Base-by-base conservation (phyloP, 2,888 invertebrate genomes). In the Eristalis tenax region DNA sequence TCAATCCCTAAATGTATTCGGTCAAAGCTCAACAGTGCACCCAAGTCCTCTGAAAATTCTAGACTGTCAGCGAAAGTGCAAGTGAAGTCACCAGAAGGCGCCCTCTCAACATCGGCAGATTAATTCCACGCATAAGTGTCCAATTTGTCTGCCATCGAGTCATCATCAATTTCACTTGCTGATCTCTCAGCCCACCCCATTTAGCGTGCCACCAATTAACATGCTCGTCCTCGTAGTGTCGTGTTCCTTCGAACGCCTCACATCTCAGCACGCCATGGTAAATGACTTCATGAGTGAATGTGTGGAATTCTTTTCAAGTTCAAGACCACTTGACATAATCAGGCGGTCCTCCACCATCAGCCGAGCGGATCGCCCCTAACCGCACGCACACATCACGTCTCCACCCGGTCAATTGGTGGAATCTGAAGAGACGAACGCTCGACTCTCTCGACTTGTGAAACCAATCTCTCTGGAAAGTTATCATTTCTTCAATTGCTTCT, bases 271-370 rank as follows among this genome's bases (percentile, higher is more conserved):
- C 4, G 15, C 43, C 43, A n/a, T 35, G 8, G 2, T 1, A n/a
- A 18, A 50, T 50, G 50, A 50, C 50, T 50, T 50, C 50, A 50
- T 43, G 43, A 79, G 71, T 59, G 65, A 28, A 43, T 66, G 43
- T 73, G 59, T 32, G 26, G 57, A 43, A 79, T 66, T 73, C 71
- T 35, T 59, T 79, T 59, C 65, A 79, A 65, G 66, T 73, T 65
- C 57, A 15, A 40, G 40, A 63, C 76, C 77, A 81, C 73, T 85
- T 76, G 63, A 73, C 61, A 80, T 15, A 79, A 66, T 32, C 57
- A 22, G 35, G 35, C 56, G 56, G 15, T 75, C 28, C 32, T 32
- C 6, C 15, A 65, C 59, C 40, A 50, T 28, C 40, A 70, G 35
- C 59, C 57, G 43, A 18, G 13, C 50, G 4, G 5, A n/a, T n/a